Conservation (phyloP, 2,113 vertebrate genomes). For the Pituophis catenifer region DNA sequence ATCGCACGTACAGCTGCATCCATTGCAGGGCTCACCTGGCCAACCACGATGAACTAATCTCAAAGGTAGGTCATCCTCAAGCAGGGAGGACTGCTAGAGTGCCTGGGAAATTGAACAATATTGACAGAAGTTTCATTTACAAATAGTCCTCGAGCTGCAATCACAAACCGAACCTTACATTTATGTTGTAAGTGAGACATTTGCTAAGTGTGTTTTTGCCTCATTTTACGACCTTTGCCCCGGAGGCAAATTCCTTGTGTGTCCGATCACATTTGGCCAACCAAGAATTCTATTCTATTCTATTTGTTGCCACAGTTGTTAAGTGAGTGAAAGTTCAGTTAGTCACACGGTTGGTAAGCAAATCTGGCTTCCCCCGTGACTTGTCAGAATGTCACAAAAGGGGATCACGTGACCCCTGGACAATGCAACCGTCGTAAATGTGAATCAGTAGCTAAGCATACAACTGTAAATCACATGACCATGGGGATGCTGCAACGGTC, state of each 20-base stretch:
- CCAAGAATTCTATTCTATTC: no score
- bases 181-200: not conserved
- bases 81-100: not conserved
- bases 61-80: conserved; percentile 79
- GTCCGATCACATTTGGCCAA: no score
- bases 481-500: not conserved
- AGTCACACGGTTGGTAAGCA: not conserved
- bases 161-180: not conserved
- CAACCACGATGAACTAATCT: conserved; percentile 98
- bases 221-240: not conserved
- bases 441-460: no score
- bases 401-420: not conserved
- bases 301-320: not conserved
- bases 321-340: not conserved
- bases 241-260: no score
- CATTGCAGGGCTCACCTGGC: conserved; percentile 97
- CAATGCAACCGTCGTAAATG: not conserved
- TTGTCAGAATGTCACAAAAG: not conserved
- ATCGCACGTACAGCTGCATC: conserved; percentile 98
- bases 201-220: not conserved
- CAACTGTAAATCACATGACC: no score
- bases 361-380: not conserved
- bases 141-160: not conserved
- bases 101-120: not conserved
- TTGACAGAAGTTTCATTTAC: not conserved